phyloP scores from a whole-genome alignment of 2,888 invertebrate genomes.

The Lissocephala sabroskyi region DNA sequence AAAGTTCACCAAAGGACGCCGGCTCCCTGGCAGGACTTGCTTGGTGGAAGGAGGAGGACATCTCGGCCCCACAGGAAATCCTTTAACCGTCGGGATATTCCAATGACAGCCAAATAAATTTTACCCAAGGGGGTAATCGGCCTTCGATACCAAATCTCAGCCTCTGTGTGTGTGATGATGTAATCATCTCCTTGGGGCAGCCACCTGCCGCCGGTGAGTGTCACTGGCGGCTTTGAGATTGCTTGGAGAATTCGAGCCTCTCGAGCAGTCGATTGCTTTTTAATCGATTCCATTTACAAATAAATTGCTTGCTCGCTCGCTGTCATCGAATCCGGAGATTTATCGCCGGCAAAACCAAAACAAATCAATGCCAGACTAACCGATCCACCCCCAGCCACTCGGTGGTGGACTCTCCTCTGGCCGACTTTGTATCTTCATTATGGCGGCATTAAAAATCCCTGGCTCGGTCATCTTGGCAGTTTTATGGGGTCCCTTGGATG shows the following conservation, averaged over 20 bases:
- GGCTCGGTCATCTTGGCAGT: no score
- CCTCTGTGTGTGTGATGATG: conserved; percentile 61
- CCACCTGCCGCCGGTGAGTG: conserved; percentile 42
- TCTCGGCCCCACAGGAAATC: no score
- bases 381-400: conserved; percentile 7
- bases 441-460: not conserved
- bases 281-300: conserved; percentile 73
- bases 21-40: conserved; percentile 13
- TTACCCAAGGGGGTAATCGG: conserved; percentile 72
- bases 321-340: no score
- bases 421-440: conserved; percentile 45
- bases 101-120: conserved; percentile 71
- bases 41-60: not conserved
- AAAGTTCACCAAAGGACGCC: conserved; percentile 11
- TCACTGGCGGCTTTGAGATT: conserved; percentile 30
- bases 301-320: conserved; percentile 68
- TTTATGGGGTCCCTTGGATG: no score
- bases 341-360: conserved; percentile 28
- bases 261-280: conserved; percentile 70
- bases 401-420: no score
- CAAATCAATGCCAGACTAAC: conserved; percentile 27
- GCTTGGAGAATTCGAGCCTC: conserved; percentile 54
- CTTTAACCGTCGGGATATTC: conserved; percentile 63
- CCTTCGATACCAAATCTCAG: conserved; percentile 69
- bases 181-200: conserved; percentile 37